A percentile compares a stretch with the other conserved stretches of the same genome.
These are phyloP conservation scores for Apogon hyalosoma DNA, from an alignment of 2,797 vertebrate species.

Conservation along the genomic window DNA sequence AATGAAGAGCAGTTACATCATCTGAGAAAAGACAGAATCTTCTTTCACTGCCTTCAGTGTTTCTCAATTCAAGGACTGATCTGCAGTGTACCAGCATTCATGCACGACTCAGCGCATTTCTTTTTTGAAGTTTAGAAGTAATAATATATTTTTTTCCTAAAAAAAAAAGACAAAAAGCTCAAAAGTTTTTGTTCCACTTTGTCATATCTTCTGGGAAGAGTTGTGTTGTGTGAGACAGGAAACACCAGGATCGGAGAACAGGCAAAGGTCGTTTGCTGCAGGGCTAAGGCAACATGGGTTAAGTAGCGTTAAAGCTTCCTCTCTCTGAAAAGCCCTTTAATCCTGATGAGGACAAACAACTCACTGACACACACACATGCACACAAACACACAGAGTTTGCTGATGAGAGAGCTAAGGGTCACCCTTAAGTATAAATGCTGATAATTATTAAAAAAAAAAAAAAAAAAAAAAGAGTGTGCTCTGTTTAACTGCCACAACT, in stretches of 20 bases:
- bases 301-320: constrained; percentile 71
- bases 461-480: constrained; percentile 8
- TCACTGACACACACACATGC: constrained; percentile 36
- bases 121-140: constrained; percentile 22
- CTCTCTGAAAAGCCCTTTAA: constrained; percentile 67
- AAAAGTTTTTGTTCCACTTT: constrained; percentile 12
- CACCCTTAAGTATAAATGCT: constrained; percentile 69
- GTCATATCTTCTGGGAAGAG: constrained; percentile 54
- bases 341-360: constrained; percentile 68
- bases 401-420: constrained; percentile 58
- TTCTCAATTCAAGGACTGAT: constrained; percentile 51
- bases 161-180: constrained; percentile 8
- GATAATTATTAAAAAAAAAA: constrained; percentile 62
- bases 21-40: constrained; percentile 43
- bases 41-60: constrained; percentile 40
- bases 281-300: constrained; percentile 69
- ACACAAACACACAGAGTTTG: constrained; percentile 36
- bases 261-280: constrained; percentile 73
- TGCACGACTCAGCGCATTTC: constrained; percentile 33
- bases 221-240: constrained; percentile 67
- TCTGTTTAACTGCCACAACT: constrained; percentile 29
- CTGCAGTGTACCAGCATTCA: constrained; percentile 25
- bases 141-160: constrained; percentile 45
- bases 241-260: constrained; percentile 55
- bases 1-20: constrained; percentile 68